Evolutionary conservation across 2,797 vertebrate species (phyloP).

Genomic region (Xiphophorus birchmanni): DNA sequence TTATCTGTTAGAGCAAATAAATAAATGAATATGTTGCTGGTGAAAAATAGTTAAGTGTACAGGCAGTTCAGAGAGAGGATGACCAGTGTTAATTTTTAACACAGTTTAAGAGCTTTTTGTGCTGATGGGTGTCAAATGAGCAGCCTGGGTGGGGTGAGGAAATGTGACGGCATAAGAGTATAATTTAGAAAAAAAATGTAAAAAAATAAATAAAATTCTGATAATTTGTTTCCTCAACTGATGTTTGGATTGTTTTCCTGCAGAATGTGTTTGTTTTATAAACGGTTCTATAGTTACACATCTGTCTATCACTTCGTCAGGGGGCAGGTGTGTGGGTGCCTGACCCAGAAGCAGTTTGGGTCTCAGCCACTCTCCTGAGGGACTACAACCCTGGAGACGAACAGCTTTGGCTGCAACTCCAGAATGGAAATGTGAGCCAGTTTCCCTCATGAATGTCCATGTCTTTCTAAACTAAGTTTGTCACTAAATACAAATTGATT

Average conservation of each 20-base stretch:
- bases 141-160: conserved; percentile 50
- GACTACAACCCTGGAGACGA: conserved; percentile 74
- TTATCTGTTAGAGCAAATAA: not conserved
- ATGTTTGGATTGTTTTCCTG: not conserved
- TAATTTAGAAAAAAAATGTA: conserved; percentile 10
- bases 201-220: not conserved
- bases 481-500: not conserved
- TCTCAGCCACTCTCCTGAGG: conserved; percentile 75
- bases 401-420: conserved; percentile 72
- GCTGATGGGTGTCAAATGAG: conserved; percentile 78
- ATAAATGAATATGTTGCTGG: not conserved
- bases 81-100: conserved; percentile 85
- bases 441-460: not conserved
- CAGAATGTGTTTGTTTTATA: not conserved
- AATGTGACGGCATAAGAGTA: conserved; percentile 17
- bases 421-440: conserved; percentile 75
- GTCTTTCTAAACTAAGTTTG: not conserved
- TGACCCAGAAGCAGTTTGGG: conserved; percentile 82
- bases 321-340: conserved; percentile 84
- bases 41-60: conserved; percentile 56
- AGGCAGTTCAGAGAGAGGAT: conserved; percentile 50
- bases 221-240: not conserved
- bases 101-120: conserved; percentile 73
- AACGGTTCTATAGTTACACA: not conserved
- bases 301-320: conserved; percentile 53